Conservation (phyloP, 2,888 invertebrate genomes). For the Imbricaverruca yamaguchii region DNA sequence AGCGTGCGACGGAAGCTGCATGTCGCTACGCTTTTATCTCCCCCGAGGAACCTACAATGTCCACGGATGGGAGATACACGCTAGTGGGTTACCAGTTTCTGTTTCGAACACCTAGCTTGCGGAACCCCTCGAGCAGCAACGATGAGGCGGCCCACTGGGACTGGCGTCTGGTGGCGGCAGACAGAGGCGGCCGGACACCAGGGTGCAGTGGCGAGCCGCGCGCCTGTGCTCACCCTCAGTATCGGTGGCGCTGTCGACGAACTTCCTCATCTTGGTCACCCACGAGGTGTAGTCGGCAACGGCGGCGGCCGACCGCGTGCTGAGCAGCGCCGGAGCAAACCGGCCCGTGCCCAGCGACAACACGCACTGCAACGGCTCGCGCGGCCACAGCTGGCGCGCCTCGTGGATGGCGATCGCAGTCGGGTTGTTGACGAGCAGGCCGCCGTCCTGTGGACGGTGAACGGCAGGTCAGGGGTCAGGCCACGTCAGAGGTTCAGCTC, state of each 20-base stretch:
- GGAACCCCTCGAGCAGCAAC: no score
- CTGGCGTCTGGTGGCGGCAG: no score
- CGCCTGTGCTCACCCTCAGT: conserved; percentile 58
- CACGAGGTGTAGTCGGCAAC: conserved; percentile 36
- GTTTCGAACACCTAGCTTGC: no score
- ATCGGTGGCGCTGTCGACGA: conserved; percentile 76
- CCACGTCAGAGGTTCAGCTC: not conserved
- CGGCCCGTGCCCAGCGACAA: conserved; percentile 71
- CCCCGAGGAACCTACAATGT: no score
- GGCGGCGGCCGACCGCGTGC: conserved; percentile 31
- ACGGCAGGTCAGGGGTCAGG: conserved; percentile 13
- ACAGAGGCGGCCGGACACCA: no score
- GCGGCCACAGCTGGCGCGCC: conserved; percentile 72
- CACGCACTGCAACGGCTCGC: conserved; percentile 62
- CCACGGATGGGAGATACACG: no score
- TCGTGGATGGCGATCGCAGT: conserved; percentile 82
- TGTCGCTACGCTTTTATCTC: no score
- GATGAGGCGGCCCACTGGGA: no score
- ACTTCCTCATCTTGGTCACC: conserved; percentile 45
- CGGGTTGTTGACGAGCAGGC: conserved; percentile 80
- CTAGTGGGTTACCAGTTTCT: no score
- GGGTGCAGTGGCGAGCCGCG: no score
- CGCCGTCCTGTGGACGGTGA: conserved; percentile 57
- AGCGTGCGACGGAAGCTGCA: no score
- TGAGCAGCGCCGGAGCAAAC: conserved; percentile 39